Evolutionary conservation across 2,888 invertebrate genomes (phyloP).

Genomic region (Cremastinae sp.): DNA sequence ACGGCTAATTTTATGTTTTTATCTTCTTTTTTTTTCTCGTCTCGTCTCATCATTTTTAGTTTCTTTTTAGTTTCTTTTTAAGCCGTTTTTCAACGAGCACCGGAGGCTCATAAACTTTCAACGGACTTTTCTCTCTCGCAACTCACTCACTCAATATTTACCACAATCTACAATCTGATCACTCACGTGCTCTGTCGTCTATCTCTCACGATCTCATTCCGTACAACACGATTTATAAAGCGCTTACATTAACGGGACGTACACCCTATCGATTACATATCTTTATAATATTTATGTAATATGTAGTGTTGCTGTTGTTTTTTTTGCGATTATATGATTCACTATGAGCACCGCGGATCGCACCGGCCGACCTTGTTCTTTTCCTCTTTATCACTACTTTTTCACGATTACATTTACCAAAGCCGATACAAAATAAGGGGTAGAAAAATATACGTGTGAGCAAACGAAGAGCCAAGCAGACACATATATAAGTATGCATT

Average conservation of each 20-base stretch:
- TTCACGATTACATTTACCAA: conserved; percentile 53
- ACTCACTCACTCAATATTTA: conserved; percentile 21
- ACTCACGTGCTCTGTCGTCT: background rate
- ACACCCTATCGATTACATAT: conserved; percentile 47
- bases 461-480: conserved; percentile 51
- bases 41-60: background rate
- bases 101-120: conserved; percentile 41
- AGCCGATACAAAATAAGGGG: conserved; percentile 62
- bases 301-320: conserved; percentile 20
- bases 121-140: conserved; percentile 25
- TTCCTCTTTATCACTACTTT: conserved; percentile 35
- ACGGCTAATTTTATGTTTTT: conserved; percentile 40
- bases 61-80: conserved; percentile 25
- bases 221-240: conserved; percentile 46
- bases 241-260: conserved; percentile 50
- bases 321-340: conserved; percentile 49
- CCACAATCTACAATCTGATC: conserved; percentile 1
- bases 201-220: conserved; percentile 13
- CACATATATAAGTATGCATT: conserved; percentile 22
- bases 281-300: background rate
- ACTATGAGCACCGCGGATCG: conserved; percentile 61
- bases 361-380: conserved; percentile 56
- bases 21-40: conserved; percentile 14
- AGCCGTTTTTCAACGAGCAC: conserved; percentile 55
- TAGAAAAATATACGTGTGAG: conserved; percentile 64